A percentile compares a stretch with the other conserved stretches of the same genome.
Conservation (phyloP, 2,888 invertebrate species). For the Spilosoma lubricipeda region DNA sequence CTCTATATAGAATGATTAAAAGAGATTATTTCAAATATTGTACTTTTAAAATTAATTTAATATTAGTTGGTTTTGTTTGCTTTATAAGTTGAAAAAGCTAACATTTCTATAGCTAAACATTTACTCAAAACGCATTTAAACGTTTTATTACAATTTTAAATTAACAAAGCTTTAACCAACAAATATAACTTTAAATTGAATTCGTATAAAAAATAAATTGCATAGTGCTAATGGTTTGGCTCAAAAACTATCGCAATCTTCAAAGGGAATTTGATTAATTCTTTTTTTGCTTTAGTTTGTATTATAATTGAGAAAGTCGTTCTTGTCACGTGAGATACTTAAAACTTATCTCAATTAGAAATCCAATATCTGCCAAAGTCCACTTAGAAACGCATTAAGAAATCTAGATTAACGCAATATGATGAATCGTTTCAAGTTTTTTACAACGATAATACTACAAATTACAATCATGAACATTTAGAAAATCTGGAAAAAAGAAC, state of each 20-base stretch:
- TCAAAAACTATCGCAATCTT: slow-evolving; percentile 27
- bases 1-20: too few species aligned
- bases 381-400: slow-evolving; percentile 33
- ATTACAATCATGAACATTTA: not conserved
- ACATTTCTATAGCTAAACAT: not conserved
- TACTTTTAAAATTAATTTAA: not conserved
- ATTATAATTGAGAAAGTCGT: slow-evolving; percentile 12
- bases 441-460: slow-evolving; percentile 1
- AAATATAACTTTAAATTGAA: slow-evolving; percentile 47
- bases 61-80: not conserved
- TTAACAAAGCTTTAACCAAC: slow-evolving; percentile 33
- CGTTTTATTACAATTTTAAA: slow-evolving; percentile 26
- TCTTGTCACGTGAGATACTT: slow-evolving; percentile 18
- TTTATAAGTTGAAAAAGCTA: not conserved
- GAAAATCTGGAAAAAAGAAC: not conserved
- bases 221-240: slow-evolving; percentile 21
- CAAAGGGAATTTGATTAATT: slow-evolving; percentile 25
- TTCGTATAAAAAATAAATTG: slow-evolving; percentile 41
- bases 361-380: slow-evolving; percentile 23
- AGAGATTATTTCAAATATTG: not conserved
- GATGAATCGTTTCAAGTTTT: slow-evolving; percentile 5
- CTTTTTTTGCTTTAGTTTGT: slow-evolving; percentile 22
- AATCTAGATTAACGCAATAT: slow-evolving; percentile 24
- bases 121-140: not conserved
- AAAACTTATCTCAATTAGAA: slow-evolving; percentile 29